Conservation (phyloP, 2,888 invertebrate genomes). For the Sesia apiformis region DNA sequence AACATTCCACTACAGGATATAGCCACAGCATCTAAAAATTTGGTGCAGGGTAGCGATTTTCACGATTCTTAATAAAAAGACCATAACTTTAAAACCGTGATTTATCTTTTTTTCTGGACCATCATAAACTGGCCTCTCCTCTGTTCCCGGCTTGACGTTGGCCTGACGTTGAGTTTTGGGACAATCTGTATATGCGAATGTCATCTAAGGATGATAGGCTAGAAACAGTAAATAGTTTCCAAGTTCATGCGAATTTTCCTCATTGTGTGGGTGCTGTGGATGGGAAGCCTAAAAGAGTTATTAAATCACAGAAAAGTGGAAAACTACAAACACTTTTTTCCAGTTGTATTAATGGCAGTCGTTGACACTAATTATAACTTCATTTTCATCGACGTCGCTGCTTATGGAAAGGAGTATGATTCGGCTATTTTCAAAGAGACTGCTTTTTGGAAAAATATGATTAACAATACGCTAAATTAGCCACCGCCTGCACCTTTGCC, state of each 20-base stretch:
- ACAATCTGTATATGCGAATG: background rate
- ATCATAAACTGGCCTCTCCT: no score
- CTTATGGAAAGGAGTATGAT: constrained; percentile 9
- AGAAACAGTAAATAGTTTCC: constrained; percentile 15
- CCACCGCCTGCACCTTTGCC: background rate
- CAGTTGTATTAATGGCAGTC: constrained; percentile 18
- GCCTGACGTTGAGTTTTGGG: no score
- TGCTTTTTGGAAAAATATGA: background rate
- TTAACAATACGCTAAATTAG: background rate
- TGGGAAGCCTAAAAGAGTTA: constrained; percentile 15
- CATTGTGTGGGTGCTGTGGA: constrained; percentile 17
- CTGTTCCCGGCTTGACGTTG: no score
- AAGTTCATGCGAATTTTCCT: constrained; percentile 20
- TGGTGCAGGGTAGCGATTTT: no score
- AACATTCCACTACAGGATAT: no score
- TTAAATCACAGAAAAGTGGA: no score
- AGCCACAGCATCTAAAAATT: no score
- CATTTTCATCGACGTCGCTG: constrained; percentile 11
- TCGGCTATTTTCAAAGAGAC: background rate
- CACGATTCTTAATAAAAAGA: no score
- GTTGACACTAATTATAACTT: constrained; percentile 14
- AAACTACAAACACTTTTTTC: constrained; percentile 18
- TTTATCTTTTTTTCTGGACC: no score
- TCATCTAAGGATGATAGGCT: background rate
- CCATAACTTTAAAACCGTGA: no score